phyloP scores from a whole-genome alignment of 2,797 vertebrate species.

The Choloepus didactylus region DNA sequence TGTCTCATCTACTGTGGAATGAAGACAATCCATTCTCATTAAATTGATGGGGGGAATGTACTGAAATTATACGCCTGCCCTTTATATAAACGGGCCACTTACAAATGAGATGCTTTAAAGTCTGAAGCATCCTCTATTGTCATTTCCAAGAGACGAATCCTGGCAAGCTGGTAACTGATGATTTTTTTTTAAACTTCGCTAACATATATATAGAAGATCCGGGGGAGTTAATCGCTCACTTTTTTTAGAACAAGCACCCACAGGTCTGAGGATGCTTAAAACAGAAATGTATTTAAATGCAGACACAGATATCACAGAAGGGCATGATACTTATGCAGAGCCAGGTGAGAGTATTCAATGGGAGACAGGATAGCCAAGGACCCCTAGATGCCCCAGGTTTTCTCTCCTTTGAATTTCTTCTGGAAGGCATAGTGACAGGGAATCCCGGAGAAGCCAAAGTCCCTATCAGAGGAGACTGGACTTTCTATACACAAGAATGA shows the following conservation, averaged over 20 bases:
- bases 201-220: neutral
- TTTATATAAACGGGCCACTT: constrained; percentile 71
- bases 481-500: neutral
- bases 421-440: neutral
- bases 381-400: neutral
- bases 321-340: constrained; percentile 12
- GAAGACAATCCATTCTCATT: constrained; percentile 71
- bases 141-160: constrained; percentile 70
- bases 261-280: constrained; percentile 70
- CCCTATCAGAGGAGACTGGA: neutral
- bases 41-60: constrained; percentile 65
- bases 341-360: neutral
- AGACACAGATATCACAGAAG: constrained; percentile 11
- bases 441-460: neutral
- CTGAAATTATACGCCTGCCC: constrained; percentile 55
- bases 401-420: neutral
- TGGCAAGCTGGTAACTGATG: constrained; percentile 43
- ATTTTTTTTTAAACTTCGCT: constrained; percentile 53
- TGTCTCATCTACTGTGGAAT: constrained; percentile 54
- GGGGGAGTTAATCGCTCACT: constrained; percentile 65
- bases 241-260: constrained; percentile 74
- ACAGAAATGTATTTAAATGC: constrained; percentile 59
- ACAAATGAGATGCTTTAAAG: constrained; percentile 69
- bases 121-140: constrained; percentile 70
- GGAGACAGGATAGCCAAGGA: neutral